Evolutionary conservation across 2,888 invertebrate species (phyloP).

Genomic region (Lamellibrachia satsuma): DNA sequence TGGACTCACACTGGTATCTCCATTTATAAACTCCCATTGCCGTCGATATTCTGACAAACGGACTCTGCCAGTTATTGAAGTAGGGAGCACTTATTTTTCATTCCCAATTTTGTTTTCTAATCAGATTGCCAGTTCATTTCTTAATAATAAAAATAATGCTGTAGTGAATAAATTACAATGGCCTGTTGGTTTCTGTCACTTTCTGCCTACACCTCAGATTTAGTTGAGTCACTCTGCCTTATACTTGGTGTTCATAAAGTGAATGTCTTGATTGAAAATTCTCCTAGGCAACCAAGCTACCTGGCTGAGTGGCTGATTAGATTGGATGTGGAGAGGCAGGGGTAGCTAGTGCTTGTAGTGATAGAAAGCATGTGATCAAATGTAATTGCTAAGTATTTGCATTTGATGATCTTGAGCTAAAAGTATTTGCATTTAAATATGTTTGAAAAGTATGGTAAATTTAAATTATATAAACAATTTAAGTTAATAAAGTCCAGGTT

Average conservation of each 20-base stretch:
- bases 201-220: not conserved
- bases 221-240: not conserved
- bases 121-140: not conserved
- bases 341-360: not conserved
- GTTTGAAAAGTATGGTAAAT: no score
- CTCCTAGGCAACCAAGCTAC: conserved; percentile 1
- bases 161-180: not conserved
- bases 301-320: not conserved
- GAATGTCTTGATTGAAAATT: not conserved
- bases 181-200: not conserved
- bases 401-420: no score
- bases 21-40: no score
- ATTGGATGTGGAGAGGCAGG: not conserved
- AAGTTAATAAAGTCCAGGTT: no score
- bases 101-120: not conserved
- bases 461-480: no score
- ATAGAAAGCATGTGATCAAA: not conserved
- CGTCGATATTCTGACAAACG: no score
- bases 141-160: not conserved
- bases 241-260: not conserved
- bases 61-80: no score
- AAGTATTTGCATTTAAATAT: no score
- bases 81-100: not conserved
- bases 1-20: no score
- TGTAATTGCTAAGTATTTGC: no score